Base-by-base conservation (phyloP, 2,888 invertebrate species). In the Sminthurides aquaticus region DNA sequence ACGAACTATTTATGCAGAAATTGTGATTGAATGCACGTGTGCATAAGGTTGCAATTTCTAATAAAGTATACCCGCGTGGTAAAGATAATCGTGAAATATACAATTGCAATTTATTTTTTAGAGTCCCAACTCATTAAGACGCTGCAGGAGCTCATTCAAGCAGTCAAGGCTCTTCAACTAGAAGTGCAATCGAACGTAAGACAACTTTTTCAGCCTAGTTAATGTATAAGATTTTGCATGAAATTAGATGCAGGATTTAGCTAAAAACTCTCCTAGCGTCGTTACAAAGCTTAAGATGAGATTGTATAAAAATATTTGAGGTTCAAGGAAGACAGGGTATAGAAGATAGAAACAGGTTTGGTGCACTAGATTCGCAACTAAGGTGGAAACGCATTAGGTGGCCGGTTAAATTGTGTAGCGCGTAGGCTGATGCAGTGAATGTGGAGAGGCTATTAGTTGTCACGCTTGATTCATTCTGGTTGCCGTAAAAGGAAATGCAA, bases 101-200 rank as follows among this genome's bases (percentile, higher is more conserved):
- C 15, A 11, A 11, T 5, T 34, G 15, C 43, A 34, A 34, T 34
- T 64, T 77, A 77, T 68, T 73, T 77, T 68, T 75, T 77, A 76
- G 82, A 81, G 60, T 84, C 82, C 75, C 80, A 84, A 70, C 79
- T 88, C 73, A 81, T 86, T 73, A 85, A 85, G 77, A 84, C 86
- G 3, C 78, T 89, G 71, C 85, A 85, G 76, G 83, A 85, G 74
- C 80, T 89, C 69, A 85, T 87, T 76, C 81, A 81, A 71, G 81
- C 84, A 57, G 84, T 86, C n/a, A 87, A 86, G 76, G 78, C 84
- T 62, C 82, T 92, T 52, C 86, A 87, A 73, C 82, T 84, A 67
- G 88, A 89, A 79, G 81, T 90, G 64, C 85, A 83, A 71, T 83
- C 85, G 68, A 87, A 88, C 78, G 82, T 82, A 71, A 78, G 78